Evolutionary conservation across 2,888 invertebrate species (phyloP), one percentile per base, ranked within the genome.

Genomic region (Tetanocera ferruginea): DNA sequence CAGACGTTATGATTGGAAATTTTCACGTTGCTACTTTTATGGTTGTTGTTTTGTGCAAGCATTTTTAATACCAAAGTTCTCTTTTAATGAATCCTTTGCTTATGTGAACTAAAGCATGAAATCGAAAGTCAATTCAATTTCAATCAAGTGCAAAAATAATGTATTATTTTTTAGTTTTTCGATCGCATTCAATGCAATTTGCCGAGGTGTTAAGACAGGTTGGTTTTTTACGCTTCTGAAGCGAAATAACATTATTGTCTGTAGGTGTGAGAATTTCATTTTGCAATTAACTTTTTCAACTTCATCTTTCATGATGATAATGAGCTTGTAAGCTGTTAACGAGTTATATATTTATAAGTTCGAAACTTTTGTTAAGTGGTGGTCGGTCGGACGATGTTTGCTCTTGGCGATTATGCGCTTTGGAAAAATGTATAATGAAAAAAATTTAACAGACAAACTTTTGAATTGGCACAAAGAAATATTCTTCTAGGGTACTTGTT

Each of bases 221-320:
- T 60, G 11, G 11, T 23, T 25, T 60, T 60, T 11, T 14, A 60
- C 9, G 60, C 28, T 23, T 25, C 1, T 3, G 25, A 4, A 23
- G 23, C 6, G 23, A 11, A 25, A 4, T 9, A 57, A 60, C 25
- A 28, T 28, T 23, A 9, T 9, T 5, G 9, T 25, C 28, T 60
- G 23, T 28, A 28, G 25, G 60, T 11, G 28, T 60, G 28, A 6
- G 5, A 9, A 28, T 2, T 9, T 28, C 25, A 60, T 9, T 60
- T 23, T 60, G 25, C 60, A 60, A 60, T 60, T 60, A 60, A 60
- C 25, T 60, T 60, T 60, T 60, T 60, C 37, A 37, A 2, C 43
- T 43, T 28, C 23, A 19, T 23, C 25, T 17, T 23, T 23, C 28
- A 17, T 43, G 43, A 14, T 43, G 43, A 11, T 43, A 2, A 43